Base-by-base conservation (phyloP, 30 jellyfish, hydroid and myxozoan genomes). In the Cassiopea andromeda region DNA sequence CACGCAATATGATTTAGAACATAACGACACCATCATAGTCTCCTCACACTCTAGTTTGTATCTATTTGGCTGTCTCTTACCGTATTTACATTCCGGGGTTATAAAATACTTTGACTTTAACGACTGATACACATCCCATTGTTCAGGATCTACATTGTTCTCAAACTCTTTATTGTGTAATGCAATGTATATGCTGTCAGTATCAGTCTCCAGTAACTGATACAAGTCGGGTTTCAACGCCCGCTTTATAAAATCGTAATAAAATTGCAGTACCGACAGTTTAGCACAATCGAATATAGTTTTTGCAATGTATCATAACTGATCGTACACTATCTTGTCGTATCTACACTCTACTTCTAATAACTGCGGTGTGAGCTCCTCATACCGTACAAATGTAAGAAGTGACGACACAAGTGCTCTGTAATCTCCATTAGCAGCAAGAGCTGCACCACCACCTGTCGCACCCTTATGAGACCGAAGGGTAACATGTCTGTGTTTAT, bases 1-100 rank as follows among this genome's bases (percentile, higher is more conserved):
- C 19, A 72, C 81, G 7, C 58, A 38, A 19, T 72, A 72, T 15
- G 81, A 72, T 72, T 72, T 72, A 0, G 44, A 76, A 46, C 85
- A 76, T 46, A 76, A 46, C 0, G 85, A 13, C 0, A 1, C 46
- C 85, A 76, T 46, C 27, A 13, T 8, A 6, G 10, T 18, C 47
- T 73, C 85, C 1, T 46, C 71, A 38, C 73, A 76, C 85, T 76
- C 85, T 18, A 76, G 0, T 0, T 76, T 76, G 1, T 45, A 76
- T 18, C 85, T 10, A 76, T 76, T 76, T 13, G 85, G 85, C 47
- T 76, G 72, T 43, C 1, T 1, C 0, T 43, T 46, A 44, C 85
- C 85, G 1, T 43, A 76, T 1, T 7, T 0, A 27, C 71, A 12
- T 0, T 46, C 48, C 0, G 6, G 13, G 0, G 44, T 76, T 6